Evolutionary conservation across 2,113 vertebrate species (phyloP).

Genomic region (Callocephalon fimbriatum): DNA sequence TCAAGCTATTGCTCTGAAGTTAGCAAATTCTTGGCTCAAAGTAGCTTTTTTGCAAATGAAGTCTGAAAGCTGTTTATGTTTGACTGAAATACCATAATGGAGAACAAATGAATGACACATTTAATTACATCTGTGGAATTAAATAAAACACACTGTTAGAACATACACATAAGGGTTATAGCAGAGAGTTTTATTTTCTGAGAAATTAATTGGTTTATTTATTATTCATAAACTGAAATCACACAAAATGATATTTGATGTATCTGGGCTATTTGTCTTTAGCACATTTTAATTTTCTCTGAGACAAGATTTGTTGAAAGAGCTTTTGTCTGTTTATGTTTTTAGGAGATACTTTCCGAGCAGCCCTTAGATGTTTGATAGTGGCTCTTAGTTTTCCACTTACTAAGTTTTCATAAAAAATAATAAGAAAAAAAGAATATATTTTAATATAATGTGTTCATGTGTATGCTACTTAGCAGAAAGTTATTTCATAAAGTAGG

Average conservation of each 20-base stretch:
- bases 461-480: not conserved
- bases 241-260: not conserved
- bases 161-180: not conserved
- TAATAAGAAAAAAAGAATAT: not conserved
- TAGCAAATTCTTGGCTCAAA: slow-evolving; percentile 19
- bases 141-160: slow-evolving; percentile 40
- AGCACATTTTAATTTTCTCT: slow-evolving; percentile 4
- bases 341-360: not conserved
- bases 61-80: slow-evolving; percentile 51
- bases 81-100: slow-evolving; percentile 22
- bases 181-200: slow-evolving; percentile 20
- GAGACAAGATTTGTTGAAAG: not conserved
- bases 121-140: slow-evolving; percentile 55
- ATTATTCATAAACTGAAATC: slow-evolving; percentile 16
- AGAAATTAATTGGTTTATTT: slow-evolving; percentile 44
- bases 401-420: not conserved
- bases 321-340: not conserved
- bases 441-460: not conserved
- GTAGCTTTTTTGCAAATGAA: slow-evolving; percentile 11
- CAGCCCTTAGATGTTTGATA: not conserved
- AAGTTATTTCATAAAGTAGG: not conserved
- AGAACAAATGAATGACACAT: slow-evolving; percentile 52
- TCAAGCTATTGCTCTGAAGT: not conserved
- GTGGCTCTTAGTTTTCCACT: not conserved
- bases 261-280: not conserved